Base-by-base conservation (phyloP, 2,888 invertebrate species). In the Amphipyra tragopoginis region DNA sequence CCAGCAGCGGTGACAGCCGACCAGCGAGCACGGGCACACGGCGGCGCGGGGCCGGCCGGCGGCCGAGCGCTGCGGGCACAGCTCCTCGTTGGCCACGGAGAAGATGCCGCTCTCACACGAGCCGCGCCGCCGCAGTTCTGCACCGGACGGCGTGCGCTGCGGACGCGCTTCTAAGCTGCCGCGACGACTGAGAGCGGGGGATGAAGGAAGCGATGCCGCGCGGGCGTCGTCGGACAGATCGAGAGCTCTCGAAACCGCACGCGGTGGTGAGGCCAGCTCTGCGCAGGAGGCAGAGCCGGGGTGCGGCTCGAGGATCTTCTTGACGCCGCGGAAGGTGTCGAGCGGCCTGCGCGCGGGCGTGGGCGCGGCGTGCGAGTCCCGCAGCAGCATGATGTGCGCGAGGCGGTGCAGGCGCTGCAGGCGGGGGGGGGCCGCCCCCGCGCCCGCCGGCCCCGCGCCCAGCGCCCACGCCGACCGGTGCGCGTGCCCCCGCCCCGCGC, bases 81-180 rank as follows among this genome's bases (percentile, higher is more conserved):
- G 96, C 86, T 97, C 97, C 86, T 97, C 97, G 82, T 97, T 97
- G 70, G 97, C 97, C 80, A 97, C 98, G 57, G 98, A 98, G 95
- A 98, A 98, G 87, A 98, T 98, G 15, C 98, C 98, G 77, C 97
- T 97, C 89, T 98, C 98, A 87, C 98, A 98, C 15, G 98, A 98
- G 59, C 77, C 98, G 47, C 98, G 96, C 14, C 98, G 85, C 64
- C 72, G 75, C 66, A 68, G 84, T 72, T 74, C 89, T 59, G 77
- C 82, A 75, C 66, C 78, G 65, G 70, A 64, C 60, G 79, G 80
- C 64, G 83, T 81, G 76, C 88, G 78, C 3, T 56, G 58, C 80
- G 45, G 84, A 39, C 70, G 69, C 55, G 72, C 72, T 36, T 71
- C 72, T 52, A 75, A 78, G 47, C 76, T 76, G 75, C 86, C 87